A percentile compares a stretch with the other conserved stretches of the same genome.
Conservation (phyloP, 2,888 invertebrate species). For the Ecdyonurus torrentis region DNA sequence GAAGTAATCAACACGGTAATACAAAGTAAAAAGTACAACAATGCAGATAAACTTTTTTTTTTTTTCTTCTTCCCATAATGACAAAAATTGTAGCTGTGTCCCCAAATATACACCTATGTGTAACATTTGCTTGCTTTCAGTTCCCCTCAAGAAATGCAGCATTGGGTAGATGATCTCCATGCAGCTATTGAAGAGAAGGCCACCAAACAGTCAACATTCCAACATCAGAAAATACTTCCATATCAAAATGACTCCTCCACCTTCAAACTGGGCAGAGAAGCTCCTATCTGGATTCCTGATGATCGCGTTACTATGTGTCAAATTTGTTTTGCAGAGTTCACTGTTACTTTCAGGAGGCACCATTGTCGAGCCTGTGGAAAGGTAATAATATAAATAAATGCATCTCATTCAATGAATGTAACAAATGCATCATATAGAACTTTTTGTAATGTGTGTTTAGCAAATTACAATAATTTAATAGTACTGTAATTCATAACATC, state of each 20-base stretch:
- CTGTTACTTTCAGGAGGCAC: conserved; percentile 43
- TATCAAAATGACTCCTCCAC: background rate
- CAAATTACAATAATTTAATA: too few species aligned
- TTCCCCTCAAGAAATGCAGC: conserved; percentile 29
- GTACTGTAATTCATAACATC: too few species aligned
- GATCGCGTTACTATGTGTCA: conserved; percentile 45
- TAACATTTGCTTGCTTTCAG: conserved; percentile 17
- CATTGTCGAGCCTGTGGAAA: conserved; percentile 50
- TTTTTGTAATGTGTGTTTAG: too few species aligned
- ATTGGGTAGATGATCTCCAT: conserved; percentile 31
- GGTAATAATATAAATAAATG: too few species aligned
- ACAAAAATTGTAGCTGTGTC: too few species aligned
- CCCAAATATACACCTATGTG: too few species aligned
- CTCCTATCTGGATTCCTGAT: conserved; percentile 41
- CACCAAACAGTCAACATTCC: conserved; percentile 27
- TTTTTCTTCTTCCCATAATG: too few species aligned
- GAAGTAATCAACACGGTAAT: too few species aligned
- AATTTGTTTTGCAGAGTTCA: conserved; percentile 39
- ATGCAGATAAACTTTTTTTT: too few species aligned
- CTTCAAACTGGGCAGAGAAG: conserved; percentile 14
- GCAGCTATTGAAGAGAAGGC: conserved; percentile 30
- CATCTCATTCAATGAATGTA: too few species aligned
- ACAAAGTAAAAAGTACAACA: too few species aligned
- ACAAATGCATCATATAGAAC: too few species aligned
- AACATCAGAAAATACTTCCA: conserved; percentile 12